These are phyloP conservation scores for Coenobita brevimanus DNA, from an alignment of 1,140 invertebrate genomes.

Conservation along the genomic window DNA sequence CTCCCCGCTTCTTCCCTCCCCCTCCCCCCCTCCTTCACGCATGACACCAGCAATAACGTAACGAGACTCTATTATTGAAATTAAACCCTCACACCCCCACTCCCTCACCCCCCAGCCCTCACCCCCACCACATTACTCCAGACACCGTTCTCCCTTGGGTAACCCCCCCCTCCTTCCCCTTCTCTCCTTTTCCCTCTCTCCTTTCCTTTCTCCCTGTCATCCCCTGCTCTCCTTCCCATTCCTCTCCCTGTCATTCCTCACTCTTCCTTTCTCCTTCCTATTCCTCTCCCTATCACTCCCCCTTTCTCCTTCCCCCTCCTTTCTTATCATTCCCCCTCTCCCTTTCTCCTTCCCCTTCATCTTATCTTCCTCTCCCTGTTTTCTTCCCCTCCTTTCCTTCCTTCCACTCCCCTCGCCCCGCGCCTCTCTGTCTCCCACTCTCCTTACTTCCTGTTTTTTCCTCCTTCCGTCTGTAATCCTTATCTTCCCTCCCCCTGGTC, in stretches of 20 bases:
- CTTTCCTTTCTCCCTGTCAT: not conserved
- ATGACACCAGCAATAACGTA: not conserved
- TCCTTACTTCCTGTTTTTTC: not conserved
- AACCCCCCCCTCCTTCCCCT: not conserved
- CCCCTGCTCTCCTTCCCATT: not conserved
- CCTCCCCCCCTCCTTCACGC: not conserved
- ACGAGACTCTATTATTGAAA: too few species aligned
- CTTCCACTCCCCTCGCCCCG: too few species aligned
- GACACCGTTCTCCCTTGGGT: too few species aligned
- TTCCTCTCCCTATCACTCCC: not conserved
- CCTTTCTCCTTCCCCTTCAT: not conserved
- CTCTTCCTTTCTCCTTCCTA: not conserved
- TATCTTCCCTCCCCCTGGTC: not conserved
- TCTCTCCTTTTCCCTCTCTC: conserved; percentile 3
- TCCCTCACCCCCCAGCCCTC: too few species aligned
- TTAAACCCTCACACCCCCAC: too few species aligned
- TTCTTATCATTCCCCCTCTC: too few species aligned
- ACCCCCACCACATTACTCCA: too few species aligned
- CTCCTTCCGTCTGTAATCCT: not conserved
- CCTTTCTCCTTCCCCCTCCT: not conserved
- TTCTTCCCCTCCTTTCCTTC: not conserved
- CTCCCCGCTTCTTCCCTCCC: not conserved
- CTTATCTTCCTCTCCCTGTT: not conserved
- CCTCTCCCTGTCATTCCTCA: not conserved
- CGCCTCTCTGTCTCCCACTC: not conserved